Conservation (phyloP, 1,140 invertebrate genomes). For the Pachyrhynchus sulphureomaculatus region DNA sequence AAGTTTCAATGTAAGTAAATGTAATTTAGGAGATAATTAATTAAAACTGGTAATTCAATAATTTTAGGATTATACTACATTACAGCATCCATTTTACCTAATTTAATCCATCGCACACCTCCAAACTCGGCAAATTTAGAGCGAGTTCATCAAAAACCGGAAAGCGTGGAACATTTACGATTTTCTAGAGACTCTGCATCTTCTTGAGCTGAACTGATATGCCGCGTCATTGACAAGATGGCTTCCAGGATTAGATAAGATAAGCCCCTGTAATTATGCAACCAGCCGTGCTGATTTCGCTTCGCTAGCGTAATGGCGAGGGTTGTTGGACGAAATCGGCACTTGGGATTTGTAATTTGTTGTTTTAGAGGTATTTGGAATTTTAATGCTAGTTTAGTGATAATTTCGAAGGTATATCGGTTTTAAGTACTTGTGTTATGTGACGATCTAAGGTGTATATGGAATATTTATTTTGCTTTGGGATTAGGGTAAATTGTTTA, state of each 20-base stretch:
- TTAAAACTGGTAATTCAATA: too few species aligned
- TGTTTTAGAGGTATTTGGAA: slow-evolving; percentile 3
- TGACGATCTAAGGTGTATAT: too few species aligned
- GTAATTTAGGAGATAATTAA: too few species aligned
- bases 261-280: slow-evolving; percentile 4
- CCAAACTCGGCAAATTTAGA: slow-evolving; percentile 2
- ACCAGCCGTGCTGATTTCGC: slow-evolving; percentile 1
- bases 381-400: neutral
- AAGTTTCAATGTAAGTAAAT: too few species aligned
- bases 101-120: neutral
- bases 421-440: neutral
- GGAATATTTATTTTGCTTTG: too few species aligned
- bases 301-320: neutral
- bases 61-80: too few species aligned
- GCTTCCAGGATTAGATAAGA: slow-evolving; percentile 4
- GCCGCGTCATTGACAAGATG: slow-evolving; percentile 4
- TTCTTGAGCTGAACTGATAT: slow-evolving; percentile 3
- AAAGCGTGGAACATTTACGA: slow-evolving; percentile 1
- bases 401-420: neutral
- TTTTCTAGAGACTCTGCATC: slow-evolving; percentile 3
- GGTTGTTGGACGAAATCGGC: slow-evolving; percentile 1
- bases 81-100: neutral
- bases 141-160: slow-evolving; percentile 8
- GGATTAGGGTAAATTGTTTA: too few species aligned
- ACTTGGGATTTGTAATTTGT: slow-evolving; percentile 7